Evolutionary conservation across 1,140 invertebrate genomes (phyloP).

Genomic region (Stegodyphus dumicola): DNA sequence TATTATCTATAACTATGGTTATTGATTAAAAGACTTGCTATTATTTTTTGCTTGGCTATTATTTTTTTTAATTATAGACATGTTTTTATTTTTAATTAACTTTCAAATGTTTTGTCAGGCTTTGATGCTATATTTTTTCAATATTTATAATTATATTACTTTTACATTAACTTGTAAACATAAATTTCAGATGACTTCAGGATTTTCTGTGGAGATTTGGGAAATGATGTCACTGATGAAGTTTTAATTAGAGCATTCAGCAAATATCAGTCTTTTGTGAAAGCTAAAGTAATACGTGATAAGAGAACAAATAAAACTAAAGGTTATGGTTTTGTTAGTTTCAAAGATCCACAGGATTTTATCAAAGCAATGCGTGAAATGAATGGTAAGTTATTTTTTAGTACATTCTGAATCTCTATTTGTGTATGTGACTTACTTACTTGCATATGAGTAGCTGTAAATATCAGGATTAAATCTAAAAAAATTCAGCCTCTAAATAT

Average conservation of each 20-base stretch:
- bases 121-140: background rate
- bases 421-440: too few species aligned
- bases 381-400: slow-evolving; percentile 71
- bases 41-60: too few species aligned
- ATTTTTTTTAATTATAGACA: too few species aligned
- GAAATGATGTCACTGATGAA: slow-evolving; percentile 99
- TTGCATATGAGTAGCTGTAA: too few species aligned
- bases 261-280: slow-evolving; percentile 93
- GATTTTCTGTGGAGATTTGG: slow-evolving; percentile 98
- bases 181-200: slow-evolving; percentile 87
- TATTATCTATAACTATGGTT: too few species aligned
- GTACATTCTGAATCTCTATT: background rate
- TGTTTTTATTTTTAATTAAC: too few species aligned
- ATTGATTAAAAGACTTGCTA: too few species aligned
- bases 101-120: too few species aligned
- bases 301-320: slow-evolving; percentile 98
- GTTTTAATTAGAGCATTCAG: slow-evolving; percentile 92
- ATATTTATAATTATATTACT: background rate
- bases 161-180: background rate
- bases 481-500: too few species aligned
- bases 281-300: slow-evolving; percentile 95
- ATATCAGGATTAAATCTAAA: too few species aligned
- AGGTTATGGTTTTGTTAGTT: slow-evolving; percentile 99
- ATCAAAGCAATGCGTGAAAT: slow-evolving; percentile 91
- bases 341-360: slow-evolving; percentile 97